Evolutionary conservation across 2,888 invertebrate genomes (phyloP).

Genomic region (Lamellibrachia columna): DNA sequence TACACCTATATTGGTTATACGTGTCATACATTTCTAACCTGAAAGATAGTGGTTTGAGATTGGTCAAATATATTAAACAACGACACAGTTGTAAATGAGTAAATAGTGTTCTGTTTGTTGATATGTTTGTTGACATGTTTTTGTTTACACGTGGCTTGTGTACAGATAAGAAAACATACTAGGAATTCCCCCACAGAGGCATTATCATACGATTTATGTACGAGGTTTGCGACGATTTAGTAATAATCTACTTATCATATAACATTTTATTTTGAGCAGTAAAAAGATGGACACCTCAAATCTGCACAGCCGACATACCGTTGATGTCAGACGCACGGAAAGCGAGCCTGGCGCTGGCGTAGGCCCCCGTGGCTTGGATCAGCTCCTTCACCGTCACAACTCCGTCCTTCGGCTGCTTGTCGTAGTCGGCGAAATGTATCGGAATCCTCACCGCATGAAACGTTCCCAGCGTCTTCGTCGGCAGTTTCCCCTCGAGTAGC

Average conservation of each 20-base stretch:
- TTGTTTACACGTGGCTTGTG: not conserved
- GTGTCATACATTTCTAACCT: not conserved
- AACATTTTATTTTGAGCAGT: no score
- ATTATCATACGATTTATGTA: no score
- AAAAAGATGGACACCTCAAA: not conserved
- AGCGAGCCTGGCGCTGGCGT: not conserved
- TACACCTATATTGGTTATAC: not conserved
- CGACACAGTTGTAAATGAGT: not conserved
- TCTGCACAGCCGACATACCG: constrained; percentile 13
- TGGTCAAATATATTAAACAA: not conserved
- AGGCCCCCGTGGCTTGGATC: constrained; percentile 16
- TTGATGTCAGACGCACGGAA: constrained; percentile 17
- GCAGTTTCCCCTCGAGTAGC: not conserved
- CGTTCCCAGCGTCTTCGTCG: not conserved
- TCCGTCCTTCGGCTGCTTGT: not conserved
- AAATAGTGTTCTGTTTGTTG: not conserved
- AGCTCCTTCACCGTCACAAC: constrained; percentile 18
- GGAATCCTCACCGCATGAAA: not conserved
- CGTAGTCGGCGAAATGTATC: constrained; percentile 11
- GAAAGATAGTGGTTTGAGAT: not conserved
- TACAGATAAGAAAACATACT: not conserved
- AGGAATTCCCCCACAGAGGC: not conserved
- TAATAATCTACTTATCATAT: no score
- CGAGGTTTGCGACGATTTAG: no score
- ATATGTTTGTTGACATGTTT: not conserved